Evolutionary conservation across 2,888 invertebrate genomes (phyloP).

Genomic region (Drosophila anomalata): DNA sequence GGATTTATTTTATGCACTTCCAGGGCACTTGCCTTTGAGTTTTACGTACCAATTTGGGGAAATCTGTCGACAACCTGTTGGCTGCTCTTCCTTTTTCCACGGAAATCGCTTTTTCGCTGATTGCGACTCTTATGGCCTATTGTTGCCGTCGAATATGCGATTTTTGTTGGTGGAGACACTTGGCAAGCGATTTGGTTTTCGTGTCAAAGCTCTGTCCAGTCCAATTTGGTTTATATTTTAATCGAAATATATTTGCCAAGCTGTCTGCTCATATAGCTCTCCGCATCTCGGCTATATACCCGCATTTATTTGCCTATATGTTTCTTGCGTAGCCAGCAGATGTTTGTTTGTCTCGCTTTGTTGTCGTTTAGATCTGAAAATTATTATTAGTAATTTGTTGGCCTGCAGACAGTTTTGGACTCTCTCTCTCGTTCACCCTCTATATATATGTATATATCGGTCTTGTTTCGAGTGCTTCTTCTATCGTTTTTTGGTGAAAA

Average conservation of each 20-base stretch:
- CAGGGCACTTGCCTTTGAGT: not conserved
- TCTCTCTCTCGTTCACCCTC: constrained; percentile 10
- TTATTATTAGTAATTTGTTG: constrained; percentile 77
- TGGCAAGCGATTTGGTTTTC: constrained; percentile 68
- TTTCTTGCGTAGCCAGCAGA: constrained; percentile 31
- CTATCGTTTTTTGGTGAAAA: constrained; percentile 45
- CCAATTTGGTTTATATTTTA: constrained; percentile 75
- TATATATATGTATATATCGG: constrained; percentile 5
- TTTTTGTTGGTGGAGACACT: constrained; percentile 37
- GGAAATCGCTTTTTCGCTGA: constrained; percentile 31
- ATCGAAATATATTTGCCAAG: constrained; percentile 66
- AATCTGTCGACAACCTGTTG: constrained; percentile 62
- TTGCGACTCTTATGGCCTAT: constrained; percentile 28
- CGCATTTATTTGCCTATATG: constrained; percentile 36
- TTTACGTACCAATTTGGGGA: constrained; percentile 28
- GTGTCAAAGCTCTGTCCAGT: constrained; percentile 72
- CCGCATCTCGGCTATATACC: constrained; percentile 23
- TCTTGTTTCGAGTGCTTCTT: constrained; percentile 24
- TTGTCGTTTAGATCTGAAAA: constrained; percentile 71
- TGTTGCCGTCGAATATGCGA: constrained; percentile 11
- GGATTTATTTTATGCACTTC: not conserved
- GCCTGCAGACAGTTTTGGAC: constrained; percentile 65
- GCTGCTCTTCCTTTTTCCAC: constrained; percentile 26
- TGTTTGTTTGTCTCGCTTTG: constrained; percentile 45
- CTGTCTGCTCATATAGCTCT: constrained; percentile 44